phyloP scores from a whole-genome alignment of 2,888 invertebrate genomes.

The Pandemis corylana region DNA sequence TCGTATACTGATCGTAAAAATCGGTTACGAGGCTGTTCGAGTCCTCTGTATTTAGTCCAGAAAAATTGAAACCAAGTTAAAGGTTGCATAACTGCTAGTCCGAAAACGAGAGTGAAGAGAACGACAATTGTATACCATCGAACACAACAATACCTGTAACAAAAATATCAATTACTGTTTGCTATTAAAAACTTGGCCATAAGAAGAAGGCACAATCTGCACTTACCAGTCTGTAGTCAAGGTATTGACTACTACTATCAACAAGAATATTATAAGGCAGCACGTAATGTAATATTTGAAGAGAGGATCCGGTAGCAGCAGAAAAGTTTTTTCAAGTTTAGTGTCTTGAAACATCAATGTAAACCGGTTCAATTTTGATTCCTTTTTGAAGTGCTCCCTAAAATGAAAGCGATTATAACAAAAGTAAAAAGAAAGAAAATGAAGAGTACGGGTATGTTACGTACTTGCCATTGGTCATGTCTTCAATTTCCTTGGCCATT shows the following conservation, averaged over 20 bases:
- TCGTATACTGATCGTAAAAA: slow-evolving; percentile 85
- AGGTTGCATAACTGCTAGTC: slow-evolving; percentile 85
- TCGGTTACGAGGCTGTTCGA: slow-evolving; percentile 83
- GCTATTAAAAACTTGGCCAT: neutral
- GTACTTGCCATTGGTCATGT: slow-evolving; percentile 92
- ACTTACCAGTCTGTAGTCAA: slow-evolving; percentile 75
- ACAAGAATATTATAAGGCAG: slow-evolving; percentile 67
- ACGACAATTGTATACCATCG: slow-evolving; percentile 67
- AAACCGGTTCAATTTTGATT: slow-evolving; percentile 82
- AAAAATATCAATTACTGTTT: slow-evolving; percentile 19
- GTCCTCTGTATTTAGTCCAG: slow-evolving; percentile 83
- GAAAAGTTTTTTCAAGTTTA: slow-evolving; percentile 89
- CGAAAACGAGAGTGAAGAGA: slow-evolving; percentile 56
- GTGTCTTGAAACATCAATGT: slow-evolving; percentile 80
- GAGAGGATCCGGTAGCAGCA: slow-evolving; percentile 91
- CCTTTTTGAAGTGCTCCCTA: slow-evolving; percentile 88
- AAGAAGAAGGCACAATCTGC: neutral
- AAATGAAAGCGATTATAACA: slow-evolving; percentile 53
- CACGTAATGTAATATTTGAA: slow-evolving; percentile 90
- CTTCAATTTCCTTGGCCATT: slow-evolving; percentile 92
- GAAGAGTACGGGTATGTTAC: slow-evolving; percentile 40
- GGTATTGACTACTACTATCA: slow-evolving; percentile 71
- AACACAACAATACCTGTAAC: slow-evolving; percentile 66
- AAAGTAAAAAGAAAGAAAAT: neutral
- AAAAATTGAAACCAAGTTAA: slow-evolving; percentile 91